phyloP scores from a whole-genome alignment of 2,797 vertebrate genomes.

The Aphelocoma californica region DNA sequence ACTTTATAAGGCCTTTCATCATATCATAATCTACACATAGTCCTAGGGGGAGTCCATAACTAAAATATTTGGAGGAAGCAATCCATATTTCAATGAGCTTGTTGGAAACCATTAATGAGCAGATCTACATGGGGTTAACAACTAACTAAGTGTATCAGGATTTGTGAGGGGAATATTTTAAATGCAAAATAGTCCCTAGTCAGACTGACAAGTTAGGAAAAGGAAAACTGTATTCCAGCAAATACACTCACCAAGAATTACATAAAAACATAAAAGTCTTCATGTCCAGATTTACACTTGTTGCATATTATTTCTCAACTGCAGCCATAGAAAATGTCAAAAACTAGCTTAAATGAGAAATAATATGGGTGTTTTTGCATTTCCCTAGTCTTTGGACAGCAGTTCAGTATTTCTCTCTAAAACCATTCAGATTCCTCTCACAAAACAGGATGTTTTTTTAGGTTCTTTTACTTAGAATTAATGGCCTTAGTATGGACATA shows the following conservation, averaged over 20 bases:
- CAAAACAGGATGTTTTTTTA: fast-evolving
- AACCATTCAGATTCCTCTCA: background rate
- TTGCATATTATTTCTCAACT: background rate
- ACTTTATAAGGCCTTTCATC: background rate
- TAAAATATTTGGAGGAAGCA: background rate
- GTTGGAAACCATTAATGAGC: background rate
- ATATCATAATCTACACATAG: background rate
- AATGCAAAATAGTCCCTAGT: background rate
- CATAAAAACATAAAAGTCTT: background rate
- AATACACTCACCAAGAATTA: background rate
- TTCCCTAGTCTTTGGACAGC: background rate
- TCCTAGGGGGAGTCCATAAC: background rate
- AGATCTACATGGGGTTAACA: background rate
- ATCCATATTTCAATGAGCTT: background rate
- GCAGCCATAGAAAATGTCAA: background rate
- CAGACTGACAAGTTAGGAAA: background rate
- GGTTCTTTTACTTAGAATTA: background rate
- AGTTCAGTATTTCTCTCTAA: background rate
- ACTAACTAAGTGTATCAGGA: background rate
- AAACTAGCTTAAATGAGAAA: background rate
- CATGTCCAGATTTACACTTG: background rate
- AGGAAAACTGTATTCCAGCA: background rate
- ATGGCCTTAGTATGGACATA: fast-evolving
- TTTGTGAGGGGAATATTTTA: background rate
- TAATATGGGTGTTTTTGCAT: background rate